phyloP scores from a whole-genome alignment of 2,113 vertebrate species.

The Emydocephalus ijimae region DNA sequence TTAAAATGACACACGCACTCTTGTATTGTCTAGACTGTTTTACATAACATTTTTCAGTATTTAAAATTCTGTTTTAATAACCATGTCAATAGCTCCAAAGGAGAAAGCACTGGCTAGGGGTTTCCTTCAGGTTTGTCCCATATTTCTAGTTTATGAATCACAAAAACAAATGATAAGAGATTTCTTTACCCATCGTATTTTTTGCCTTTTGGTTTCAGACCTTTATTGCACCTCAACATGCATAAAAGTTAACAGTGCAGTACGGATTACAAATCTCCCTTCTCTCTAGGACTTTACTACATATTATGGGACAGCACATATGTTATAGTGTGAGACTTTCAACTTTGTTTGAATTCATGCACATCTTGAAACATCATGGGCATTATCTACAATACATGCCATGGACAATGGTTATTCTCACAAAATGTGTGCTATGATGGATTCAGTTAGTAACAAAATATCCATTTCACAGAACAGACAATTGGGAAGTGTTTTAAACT shows the following conservation, averaged over 20 bases:
- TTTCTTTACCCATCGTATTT: not conserved
- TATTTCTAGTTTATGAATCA: not conserved
- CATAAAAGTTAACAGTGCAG: not conserved
- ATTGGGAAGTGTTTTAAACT: not conserved
- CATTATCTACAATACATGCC: not conserved
- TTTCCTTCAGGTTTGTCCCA: not conserved
- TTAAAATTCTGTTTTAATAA: not conserved
- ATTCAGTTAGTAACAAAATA: not conserved
- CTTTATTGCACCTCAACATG: not conserved
- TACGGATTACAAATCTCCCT: not conserved
- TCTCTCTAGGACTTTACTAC: not conserved
- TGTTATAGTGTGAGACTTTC: not conserved
- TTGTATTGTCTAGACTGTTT: not conserved
- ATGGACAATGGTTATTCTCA: not conserved
- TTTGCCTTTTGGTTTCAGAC: not conserved
- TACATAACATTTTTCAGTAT: not conserved
- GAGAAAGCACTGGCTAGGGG: not conserved
- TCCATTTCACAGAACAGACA: not conserved
- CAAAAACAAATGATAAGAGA: not conserved
- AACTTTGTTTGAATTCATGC: not conserved
- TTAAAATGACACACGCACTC: not conserved
- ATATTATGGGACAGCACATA: not conserved
- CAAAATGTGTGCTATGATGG: not conserved
- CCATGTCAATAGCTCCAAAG: not conserved
- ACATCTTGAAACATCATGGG: not conserved